Percentiles rank a stretch among this genome's conserved stretches.
These are phyloP conservation scores for Scaeva pyrastri DNA, from an alignment of 2,888 invertebrate species.

Conservation along the genomic window DNA sequence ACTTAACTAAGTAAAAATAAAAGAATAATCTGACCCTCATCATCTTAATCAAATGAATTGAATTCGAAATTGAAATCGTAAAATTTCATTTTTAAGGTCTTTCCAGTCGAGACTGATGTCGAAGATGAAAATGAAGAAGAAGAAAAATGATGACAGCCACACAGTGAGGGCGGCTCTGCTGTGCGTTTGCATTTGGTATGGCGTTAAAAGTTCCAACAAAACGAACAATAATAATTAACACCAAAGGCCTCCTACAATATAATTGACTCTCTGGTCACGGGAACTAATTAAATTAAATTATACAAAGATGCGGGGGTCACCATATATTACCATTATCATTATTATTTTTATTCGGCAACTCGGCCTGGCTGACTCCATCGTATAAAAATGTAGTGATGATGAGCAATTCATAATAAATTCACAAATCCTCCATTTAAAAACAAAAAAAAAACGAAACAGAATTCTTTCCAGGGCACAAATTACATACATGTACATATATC, in stretches of 20 bases:
- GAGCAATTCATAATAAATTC: slow-evolving; percentile 56
- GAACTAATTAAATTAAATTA: slow-evolving; percentile 73
- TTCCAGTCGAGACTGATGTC: background rate
- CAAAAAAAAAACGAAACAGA: slow-evolving; percentile 4
- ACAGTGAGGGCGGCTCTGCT: background rate
- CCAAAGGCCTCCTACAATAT: slow-evolving; percentile 69
- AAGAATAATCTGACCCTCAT: slow-evolving; percentile 56
- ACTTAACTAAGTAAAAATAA: slow-evolving; percentile 2
- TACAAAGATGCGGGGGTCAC: slow-evolving; percentile 71
- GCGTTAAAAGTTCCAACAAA: slow-evolving; percentile 45
- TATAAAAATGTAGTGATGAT: slow-evolving; percentile 27
- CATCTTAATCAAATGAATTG: slow-evolving; percentile 49
- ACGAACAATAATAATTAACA: slow-evolving; percentile 74
- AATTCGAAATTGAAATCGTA: slow-evolving; percentile 53
- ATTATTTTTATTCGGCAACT: slow-evolving; percentile 1
- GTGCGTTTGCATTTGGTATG: background rate
- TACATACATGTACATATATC: background rate
- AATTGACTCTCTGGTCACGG: slow-evolving; percentile 64
- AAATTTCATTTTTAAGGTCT: slow-evolving; percentile 40
- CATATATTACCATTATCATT: background rate
- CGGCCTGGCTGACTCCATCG: background rate
- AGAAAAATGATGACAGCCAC: background rate
- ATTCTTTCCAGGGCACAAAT: background rate
- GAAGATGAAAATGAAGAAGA: background rate
- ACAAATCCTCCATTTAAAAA: slow-evolving; percentile 41